Evolutionary conservation across 2,888 invertebrate species (phyloP).

Genomic region (Rhamnusium bicolor): DNA sequence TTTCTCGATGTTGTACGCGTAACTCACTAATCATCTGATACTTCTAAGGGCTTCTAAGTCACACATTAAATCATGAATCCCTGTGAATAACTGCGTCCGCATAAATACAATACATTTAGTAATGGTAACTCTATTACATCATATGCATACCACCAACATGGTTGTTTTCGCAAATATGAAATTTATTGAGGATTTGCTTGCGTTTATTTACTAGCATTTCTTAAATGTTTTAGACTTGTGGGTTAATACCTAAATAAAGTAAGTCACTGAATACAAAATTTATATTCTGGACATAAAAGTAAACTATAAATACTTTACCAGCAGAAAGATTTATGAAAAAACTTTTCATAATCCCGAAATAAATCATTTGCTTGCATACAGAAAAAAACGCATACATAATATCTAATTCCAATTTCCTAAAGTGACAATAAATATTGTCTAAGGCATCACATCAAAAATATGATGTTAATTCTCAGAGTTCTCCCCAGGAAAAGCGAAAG

Average conservation of each 20-base stretch:
- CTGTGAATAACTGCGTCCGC: too few relatives aligned
- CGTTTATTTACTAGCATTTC: neutral
- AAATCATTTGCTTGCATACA: conserved; percentile 21
- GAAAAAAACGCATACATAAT: conserved; percentile 46
- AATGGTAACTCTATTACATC: too few relatives aligned
- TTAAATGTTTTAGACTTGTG: neutral
- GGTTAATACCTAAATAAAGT: neutral
- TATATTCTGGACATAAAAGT: neutral
- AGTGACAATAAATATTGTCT: conserved; percentile 53
- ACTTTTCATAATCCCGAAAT: neutral
- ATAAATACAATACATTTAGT: too few relatives aligned
- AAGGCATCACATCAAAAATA: conserved; percentile 49
- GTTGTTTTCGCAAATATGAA: too few relatives aligned
- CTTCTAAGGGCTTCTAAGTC: too few relatives aligned
- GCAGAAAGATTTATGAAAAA: neutral
- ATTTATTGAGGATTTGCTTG: too few relatives aligned
- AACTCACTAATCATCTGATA: too few relatives aligned
- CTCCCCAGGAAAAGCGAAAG: conserved; percentile 34
- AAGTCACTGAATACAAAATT: neutral
- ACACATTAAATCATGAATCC: too few relatives aligned
- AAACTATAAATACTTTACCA: neutral
- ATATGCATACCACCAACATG: too few relatives aligned
- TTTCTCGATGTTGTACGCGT: too few relatives aligned
- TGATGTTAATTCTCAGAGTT: conserved; percentile 34
- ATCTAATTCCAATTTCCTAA: conserved; percentile 50